Conservation (phyloP, 1,140 invertebrate species). For the Lepidostoma basale region DNA sequence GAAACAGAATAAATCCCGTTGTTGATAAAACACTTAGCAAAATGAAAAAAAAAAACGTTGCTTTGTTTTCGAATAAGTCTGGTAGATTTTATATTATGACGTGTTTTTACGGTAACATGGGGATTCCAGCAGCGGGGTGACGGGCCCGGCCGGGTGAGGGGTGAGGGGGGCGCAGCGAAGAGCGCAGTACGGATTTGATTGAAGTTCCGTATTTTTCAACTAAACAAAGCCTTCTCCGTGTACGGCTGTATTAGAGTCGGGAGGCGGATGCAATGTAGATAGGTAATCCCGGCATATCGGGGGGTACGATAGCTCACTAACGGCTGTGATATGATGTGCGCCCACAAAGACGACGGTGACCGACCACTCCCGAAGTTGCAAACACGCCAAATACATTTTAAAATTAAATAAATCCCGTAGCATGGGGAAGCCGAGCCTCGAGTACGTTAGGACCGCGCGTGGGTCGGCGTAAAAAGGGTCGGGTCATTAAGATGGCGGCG, state of each 20-base stretch:
- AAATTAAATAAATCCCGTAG: conserved; percentile 15
- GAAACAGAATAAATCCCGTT: background rate
- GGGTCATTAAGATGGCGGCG: conserved; percentile 21
- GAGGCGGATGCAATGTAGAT: too few relatives aligned
- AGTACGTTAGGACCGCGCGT: background rate
- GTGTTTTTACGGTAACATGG: background rate
- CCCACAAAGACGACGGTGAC: too few relatives aligned
- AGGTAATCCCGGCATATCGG: too few relatives aligned
- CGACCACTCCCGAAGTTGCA: too few relatives aligned
- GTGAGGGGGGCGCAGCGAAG: background rate
- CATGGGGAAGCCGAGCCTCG: background rate
- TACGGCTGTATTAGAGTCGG: too few relatives aligned
- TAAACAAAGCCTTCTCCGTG: too few relatives aligned
- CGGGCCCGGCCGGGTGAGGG: background rate
- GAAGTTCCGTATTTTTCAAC: conserved; percentile 17
- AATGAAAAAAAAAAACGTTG: conserved; percentile 3
- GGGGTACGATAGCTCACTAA: too few relatives aligned
- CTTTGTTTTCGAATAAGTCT: background rate
- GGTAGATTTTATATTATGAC: background rate
- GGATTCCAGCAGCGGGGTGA: background rate
- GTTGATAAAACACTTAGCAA: background rate
- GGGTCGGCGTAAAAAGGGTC: conserved; percentile 14
- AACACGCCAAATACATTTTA: conserved; percentile 11
- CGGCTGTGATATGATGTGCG: too few relatives aligned
- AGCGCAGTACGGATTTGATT: conserved; percentile 14